Evolutionary conservation across 1,140 invertebrate genomes (phyloP), one percentile per base, ranked within the genome.

Genomic region (Oedothorax gibbosus): DNA sequence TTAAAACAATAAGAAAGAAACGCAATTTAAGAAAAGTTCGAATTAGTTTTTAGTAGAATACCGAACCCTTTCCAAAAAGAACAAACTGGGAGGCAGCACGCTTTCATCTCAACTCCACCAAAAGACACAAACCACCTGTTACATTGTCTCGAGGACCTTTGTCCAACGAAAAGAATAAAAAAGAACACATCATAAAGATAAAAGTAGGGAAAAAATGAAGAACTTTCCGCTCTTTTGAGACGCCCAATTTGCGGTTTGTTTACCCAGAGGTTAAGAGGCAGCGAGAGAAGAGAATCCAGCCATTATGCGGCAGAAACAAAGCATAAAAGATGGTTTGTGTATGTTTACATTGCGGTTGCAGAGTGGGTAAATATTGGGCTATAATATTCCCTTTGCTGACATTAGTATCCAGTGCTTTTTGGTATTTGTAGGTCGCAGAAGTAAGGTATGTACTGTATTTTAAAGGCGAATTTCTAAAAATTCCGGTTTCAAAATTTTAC

Each of bases 231-330:
- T 68, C 62, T 54, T 54, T 12, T 35, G 64, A 81, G 54, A 66
- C 64, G 50, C 66, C 66, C 66, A 71, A 71, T 80, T 80, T 81
- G 78, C 50, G 78, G 78, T 81, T 62, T 81, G 65, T 71, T 81
- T 81, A 51, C 15, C 65, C 75, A 68, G 64, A 54, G 78, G 66
- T 81, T 81, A 81, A 81, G 78, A 71, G 78, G 78, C 65, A 49
- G 18, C 60, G 57, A 49, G 15, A 81, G 54, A 71, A 60, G 66
- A 57, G 66, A 81, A 60, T 68, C 64, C 54, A 20, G 21, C 66
- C 49, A 81, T 60, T 81, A 18, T 60, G 65, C 20, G 21, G 66
- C 15, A 8, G 10, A 66, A 51, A 79, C 77, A 79, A 68, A 79
- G 77, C 56, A 77, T 53, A 68, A 53, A 64, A 21, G 73, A 77